Base-by-base conservation (phyloP, 2,888 invertebrate genomes). In the Hermodice carunculata region DNA sequence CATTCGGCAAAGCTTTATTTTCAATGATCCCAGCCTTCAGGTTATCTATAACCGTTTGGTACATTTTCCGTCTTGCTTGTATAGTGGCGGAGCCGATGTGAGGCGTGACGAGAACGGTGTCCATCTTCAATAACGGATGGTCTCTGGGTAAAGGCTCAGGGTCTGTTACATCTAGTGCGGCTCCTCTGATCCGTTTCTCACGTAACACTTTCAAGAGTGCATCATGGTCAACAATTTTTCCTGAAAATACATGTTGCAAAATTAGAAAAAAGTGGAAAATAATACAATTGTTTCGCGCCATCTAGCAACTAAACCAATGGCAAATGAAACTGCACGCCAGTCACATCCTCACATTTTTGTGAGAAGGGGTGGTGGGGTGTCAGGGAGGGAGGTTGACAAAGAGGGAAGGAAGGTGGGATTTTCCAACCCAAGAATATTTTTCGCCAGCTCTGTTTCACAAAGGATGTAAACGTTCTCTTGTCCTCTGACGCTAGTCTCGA, bases 91-190 rank as follows among this genome's bases (percentile, higher is more conserved):
- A 22, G 11, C 60, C 75, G 28, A 52, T 48, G 53, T 76, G 76
- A 19, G 75, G 72, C 8, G 69, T 63, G 24, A 75, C 37, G 44
- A 73, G 56, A 19, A 76, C 68, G 56, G 73, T 73, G 14, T 56
- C 49, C 57, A 64, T 32, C 14, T 43, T 37, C 29, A 70, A 59
- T 28, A 76, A 56, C 2, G 70, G 67, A 49, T 76, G 75, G 5
- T 54, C 60, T 4, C n/a, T 28, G 4, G 72, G 72, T 31, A 71
- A 52, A 14, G 72, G 72, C 44, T 76, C 76, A 3, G 76, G 76
- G 29, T 74, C 59, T 1, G 75, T 75, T 19, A 76, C 76, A 59
- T 76, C 76, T 19, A 76, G 54, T 6, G 70, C 75, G 24, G 76
- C 76, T 11, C 52, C 70, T 26, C 32, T 49, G 37, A 76, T 72